Evolutionary conservation across 2,113 vertebrate species (phyloP).

Genomic region (Zootoca vivipara): DNA sequence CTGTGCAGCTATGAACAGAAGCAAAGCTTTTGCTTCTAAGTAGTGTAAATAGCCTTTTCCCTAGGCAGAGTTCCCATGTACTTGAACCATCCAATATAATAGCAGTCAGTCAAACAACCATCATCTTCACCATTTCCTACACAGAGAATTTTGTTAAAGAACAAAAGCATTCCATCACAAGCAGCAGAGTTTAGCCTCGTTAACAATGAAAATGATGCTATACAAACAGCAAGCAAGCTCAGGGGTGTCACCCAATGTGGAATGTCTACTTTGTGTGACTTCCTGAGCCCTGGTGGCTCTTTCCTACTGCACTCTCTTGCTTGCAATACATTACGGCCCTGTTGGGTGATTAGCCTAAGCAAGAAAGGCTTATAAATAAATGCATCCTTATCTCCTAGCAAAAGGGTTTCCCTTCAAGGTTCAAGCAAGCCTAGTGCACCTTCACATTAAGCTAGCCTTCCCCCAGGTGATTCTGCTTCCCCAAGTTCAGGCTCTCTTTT

Average conservation of each 20-base stretch:
- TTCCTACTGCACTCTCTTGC: neutral
- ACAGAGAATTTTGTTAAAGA: neutral
- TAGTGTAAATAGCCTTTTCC: neutral
- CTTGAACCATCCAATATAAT: neutral
- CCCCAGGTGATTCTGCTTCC: neutral
- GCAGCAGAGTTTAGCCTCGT: neutral
- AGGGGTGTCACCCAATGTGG: neutral
- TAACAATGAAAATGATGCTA: neutral
- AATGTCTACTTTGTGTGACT: too few species aligned
- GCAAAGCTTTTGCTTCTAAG: neutral
- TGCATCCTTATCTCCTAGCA: neutral
- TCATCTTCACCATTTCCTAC: neutral
- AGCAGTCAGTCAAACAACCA: neutral
- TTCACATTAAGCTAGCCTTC: neutral
- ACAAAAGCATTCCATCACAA: neutral
- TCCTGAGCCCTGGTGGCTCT: neutral
- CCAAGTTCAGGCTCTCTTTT: neutral
- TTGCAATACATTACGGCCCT: neutral
- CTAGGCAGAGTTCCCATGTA: neutral
- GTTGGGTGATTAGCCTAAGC: neutral
- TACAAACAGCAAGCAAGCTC: neutral
- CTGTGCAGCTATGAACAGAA: neutral
- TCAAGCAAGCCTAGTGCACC: neutral
- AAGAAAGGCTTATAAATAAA: neutral
- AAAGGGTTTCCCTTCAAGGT: neutral